Percentiles rank a stretch among this genome's conserved stretches.
Conservation (phyloP, 2,797 vertebrate genomes). For the Lateolabrax maculatus region DNA sequence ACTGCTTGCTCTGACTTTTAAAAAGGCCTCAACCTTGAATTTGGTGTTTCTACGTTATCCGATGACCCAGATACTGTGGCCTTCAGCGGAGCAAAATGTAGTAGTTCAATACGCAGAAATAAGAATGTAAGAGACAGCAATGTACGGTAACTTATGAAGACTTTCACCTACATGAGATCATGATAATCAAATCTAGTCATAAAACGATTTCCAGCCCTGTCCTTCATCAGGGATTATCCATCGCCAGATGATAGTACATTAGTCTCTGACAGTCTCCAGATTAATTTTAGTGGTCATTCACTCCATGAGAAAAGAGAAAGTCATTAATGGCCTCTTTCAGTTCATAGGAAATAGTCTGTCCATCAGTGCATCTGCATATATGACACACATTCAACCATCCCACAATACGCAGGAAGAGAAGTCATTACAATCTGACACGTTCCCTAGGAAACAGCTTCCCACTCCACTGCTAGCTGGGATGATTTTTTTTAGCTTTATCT, state of each 20-base stretch:
- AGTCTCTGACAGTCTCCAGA: neutral
- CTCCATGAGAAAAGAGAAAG: conserved; percentile 18
- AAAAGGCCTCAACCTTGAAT: conserved; percentile 29
- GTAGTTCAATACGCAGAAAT: neutral
- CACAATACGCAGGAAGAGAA: conserved; percentile 61
- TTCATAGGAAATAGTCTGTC: conserved; percentile 39
- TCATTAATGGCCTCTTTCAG: conserved; percentile 13
- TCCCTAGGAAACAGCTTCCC: conserved; percentile 77
- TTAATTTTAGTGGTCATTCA: conserved; percentile 17
- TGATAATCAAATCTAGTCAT: conserved; percentile 9
- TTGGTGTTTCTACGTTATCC: neutral
- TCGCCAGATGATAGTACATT: neutral
- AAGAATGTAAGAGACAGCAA: neutral
- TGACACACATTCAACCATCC: conserved; percentile 59
- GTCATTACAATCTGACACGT: conserved; percentile 66
- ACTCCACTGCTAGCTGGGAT: conserved; percentile 35
- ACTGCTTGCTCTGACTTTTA: conserved; percentile 16
- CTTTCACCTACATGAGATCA: neutral
- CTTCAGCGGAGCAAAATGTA: neutral
- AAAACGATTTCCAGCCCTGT: neutral
- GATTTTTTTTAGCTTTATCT: conserved; percentile 34
- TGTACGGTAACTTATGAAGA: neutral
- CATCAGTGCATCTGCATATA: conserved; percentile 36
- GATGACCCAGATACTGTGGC: conserved; percentile 3
- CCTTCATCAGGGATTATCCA: neutral